These are phyloP conservation scores for Elgaria multicarinata DNA, from an alignment of 2,113 vertebrate genomes.

Conservation along the genomic window DNA sequence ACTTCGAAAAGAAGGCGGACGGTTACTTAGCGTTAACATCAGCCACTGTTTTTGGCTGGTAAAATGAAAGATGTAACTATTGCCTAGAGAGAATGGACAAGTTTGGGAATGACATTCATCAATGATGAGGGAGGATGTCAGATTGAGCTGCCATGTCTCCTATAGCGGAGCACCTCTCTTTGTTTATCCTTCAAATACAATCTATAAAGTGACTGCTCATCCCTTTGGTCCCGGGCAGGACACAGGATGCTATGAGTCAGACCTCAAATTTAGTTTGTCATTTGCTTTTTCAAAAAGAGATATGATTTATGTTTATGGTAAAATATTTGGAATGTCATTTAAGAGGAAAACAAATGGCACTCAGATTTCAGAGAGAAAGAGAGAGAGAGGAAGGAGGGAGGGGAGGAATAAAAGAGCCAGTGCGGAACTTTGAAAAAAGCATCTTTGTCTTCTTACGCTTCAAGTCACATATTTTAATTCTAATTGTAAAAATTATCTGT, in stretches of 20 bases:
- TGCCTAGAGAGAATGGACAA: conserved; percentile 67
- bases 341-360: conserved; percentile 81
- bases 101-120: conserved; percentile 58
- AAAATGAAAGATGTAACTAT: conserved; percentile 60
- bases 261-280: conserved; percentile 79
- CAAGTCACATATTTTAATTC: conserved; percentile 78
- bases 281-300: conserved; percentile 78
- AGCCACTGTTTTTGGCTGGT: conserved; percentile 25
- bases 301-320: conserved; percentile 83
- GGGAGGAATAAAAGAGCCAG: neutral
- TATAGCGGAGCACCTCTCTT: conserved; percentile 69
- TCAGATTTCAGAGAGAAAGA: conserved; percentile 63
- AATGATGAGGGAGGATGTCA: conserved; percentile 77
- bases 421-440: conserved; percentile 72
- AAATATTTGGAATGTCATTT: conserved; percentile 82
- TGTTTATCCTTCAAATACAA: conserved; percentile 77
- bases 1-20: conserved; percentile 25
- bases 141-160: conserved; percentile 74
- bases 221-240: conserved; percentile 67
- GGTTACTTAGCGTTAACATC: conserved; percentile 21
- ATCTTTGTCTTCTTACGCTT: conserved; percentile 74
- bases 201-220: conserved; percentile 75
- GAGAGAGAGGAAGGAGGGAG: neutral
- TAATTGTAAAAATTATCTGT: conserved; percentile 83
- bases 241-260: conserved; percentile 68